A percentile compares a stretch with the other conserved stretches of the same genome.
Evolutionary conservation across 1,140 invertebrate species (phyloP).

Genomic region (Diabrotica virgifera): DNA sequence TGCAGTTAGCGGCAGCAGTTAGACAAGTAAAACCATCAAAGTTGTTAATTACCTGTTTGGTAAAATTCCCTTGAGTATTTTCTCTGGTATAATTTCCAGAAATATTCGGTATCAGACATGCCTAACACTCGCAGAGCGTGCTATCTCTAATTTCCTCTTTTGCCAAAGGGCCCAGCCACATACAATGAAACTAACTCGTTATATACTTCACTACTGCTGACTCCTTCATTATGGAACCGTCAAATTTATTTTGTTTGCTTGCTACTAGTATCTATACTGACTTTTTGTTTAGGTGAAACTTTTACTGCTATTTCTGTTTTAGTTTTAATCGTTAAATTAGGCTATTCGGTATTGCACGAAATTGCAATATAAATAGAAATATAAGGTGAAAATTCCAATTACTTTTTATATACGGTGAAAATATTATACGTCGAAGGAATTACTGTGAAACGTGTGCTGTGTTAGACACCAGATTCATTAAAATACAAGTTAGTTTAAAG

Average conservation of each 20-base stretch:
- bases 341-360: no score
- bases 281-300: no score
- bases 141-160: constrained; percentile 45
- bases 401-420: no score
- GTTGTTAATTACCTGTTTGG: constrained; percentile 50
- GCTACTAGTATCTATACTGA: no score
- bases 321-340: no score
- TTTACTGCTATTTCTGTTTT: no score
- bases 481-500: no score
- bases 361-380: no score
- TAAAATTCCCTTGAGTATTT: constrained; percentile 48
- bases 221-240: constrained; percentile 6
- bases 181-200: constrained; percentile 28
- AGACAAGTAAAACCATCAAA: constrained; percentile 48
- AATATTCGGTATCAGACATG: constrained; percentile 47
- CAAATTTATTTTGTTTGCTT: constrained; percentile 3
- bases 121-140: constrained; percentile 25
- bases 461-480: no score
- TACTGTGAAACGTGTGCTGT: no score
- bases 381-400: no score
- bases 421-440: no score
- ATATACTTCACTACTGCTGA: constrained; percentile 22
- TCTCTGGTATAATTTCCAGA: constrained; percentile 47
- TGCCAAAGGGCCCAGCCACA: constrained; percentile 24
- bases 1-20: constrained; percentile 22